These are phyloP conservation scores for Heterodera filipjevi DNA, from an alignment of 2,888 invertebrate species.

Conservation along the genomic window DNA sequence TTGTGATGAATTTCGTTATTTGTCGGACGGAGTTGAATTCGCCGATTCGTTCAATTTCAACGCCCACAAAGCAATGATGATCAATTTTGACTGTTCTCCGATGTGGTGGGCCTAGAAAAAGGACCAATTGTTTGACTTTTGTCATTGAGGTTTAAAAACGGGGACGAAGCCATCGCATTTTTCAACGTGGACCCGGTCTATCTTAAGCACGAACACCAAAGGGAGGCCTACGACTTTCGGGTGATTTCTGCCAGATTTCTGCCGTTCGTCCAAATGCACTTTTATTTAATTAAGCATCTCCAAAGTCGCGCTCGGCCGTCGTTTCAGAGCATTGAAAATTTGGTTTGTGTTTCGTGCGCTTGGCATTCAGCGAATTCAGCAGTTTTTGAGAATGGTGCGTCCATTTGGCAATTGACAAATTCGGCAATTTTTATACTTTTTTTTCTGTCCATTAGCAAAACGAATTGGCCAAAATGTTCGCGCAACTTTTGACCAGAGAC, in stretches of 20 bases:
- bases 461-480: conserved; percentile 78
- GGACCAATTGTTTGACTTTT: not conserved
- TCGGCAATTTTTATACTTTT: not conserved
- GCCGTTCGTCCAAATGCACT: conserved; percentile 32
- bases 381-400: conserved; percentile 79
- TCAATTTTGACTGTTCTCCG: conserved; percentile 97
- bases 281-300: conserved; percentile 50
- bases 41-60: conserved; percentile 96
- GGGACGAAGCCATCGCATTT: conserved; percentile 87
- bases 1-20: conserved; percentile 89
- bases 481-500: conserved; percentile 75
- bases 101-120: conserved; percentile 78
- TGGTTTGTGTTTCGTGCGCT: conserved; percentile 95
- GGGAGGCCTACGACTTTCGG: conserved; percentile 68
- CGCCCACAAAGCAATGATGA: conserved; percentile 98
- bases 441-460: conserved; percentile 66
- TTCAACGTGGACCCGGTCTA: conserved; percentile 98
- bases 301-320: conserved; percentile 80
- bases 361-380: conserved; percentile 87
- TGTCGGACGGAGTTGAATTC: conserved; percentile 85
- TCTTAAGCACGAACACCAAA: conserved; percentile 94
- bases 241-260: conserved; percentile 29
- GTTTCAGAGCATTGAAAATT: conserved; percentile 91
- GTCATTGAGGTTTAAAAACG: conserved; percentile 84
- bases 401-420: too few relatives aligned